A percentile compares a stretch with the other conserved stretches of the same genome.
phyloP scores from a whole-genome alignment of 2,797 vertebrate genomes.

The Heliangelus exortis region DNA sequence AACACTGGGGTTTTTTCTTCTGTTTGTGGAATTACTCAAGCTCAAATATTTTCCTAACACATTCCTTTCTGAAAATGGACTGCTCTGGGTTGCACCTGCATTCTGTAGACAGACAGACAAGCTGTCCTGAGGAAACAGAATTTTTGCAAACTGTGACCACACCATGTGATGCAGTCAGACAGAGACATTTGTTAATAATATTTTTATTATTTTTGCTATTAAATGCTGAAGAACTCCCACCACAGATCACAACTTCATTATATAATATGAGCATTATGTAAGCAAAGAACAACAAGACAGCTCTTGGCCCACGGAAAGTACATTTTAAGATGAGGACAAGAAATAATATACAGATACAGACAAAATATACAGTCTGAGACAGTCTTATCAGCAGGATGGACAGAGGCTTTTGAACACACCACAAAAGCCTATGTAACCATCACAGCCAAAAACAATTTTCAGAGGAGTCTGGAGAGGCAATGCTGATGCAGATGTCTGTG shows the following conservation, averaged over 20 bases:
- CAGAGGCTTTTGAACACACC: neutral
- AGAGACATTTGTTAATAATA: neutral
- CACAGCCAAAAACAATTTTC: neutral
- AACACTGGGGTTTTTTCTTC: neutral
- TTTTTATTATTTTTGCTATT: neutral
- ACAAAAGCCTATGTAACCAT: neutral
- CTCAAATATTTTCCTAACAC: constrained; percentile 18
- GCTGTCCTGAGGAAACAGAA: neutral
- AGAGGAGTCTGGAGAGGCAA: neutral
- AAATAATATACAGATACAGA: neutral
- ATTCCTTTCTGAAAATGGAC: neutral
- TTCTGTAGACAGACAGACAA: neutral
- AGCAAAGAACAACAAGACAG: neutral
- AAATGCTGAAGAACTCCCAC: neutral
- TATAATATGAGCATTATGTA: neutral
- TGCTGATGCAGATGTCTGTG: neutral
- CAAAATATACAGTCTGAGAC: neutral
- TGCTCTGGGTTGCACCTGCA: neutral
- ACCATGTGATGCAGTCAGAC: neutral
- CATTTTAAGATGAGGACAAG: neutral
- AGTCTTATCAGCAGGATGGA: neutral
- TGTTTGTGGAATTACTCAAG: constrained; percentile 18
- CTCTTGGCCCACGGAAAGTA: neutral
- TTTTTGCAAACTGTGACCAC: neutral
- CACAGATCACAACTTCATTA: neutral